A percentile compares a stretch with the other conserved stretches of the same genome.
These are phyloP conservation scores for Pollenia amentaria DNA, from an alignment of 2,888 invertebrate species.

Conservation along the genomic window DNA sequence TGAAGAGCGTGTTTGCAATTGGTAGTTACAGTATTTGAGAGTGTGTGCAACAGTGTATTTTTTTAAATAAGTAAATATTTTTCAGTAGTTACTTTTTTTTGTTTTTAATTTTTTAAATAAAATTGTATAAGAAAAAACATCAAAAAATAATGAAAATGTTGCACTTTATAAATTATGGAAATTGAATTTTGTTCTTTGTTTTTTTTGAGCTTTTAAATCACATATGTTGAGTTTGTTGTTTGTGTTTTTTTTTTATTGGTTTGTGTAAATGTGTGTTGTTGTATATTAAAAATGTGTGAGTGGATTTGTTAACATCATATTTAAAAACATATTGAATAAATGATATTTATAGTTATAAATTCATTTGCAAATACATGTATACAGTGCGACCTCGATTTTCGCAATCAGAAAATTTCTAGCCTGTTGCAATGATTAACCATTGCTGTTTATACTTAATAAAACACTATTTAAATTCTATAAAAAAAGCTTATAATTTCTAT, in stretches of 20 bases:
- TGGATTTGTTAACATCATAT: slow-evolving; percentile 66
- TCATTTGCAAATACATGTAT: not conserved
- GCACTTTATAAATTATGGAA: slow-evolving; percentile 72
- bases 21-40: not conserved
- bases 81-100: not conserved
- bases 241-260: slow-evolving; percentile 24
- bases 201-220: slow-evolving; percentile 34
- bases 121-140: slow-evolving; percentile 41
- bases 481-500: too few species aligned
- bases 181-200: slow-evolving; percentile 57
- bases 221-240: slow-evolving; percentile 42
- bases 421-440: too few species aligned
- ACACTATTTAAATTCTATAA: too few species aligned
- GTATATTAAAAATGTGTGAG: slow-evolving; percentile 38
- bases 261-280: slow-evolving; percentile 41
- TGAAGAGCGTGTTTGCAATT: not conserved
- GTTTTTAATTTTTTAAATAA: not conserved
- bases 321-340: slow-evolving; percentile 61
- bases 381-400: not conserved
- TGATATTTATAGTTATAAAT: slow-evolving; percentile 34
- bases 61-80: not conserved
- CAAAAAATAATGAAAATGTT: slow-evolving; percentile 71
- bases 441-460: too few species aligned
- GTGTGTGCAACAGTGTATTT: not conserved
- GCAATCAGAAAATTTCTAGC: too few species aligned